phyloP scores from a whole-genome alignment of 1,140 invertebrate genomes.

The Propsilocerus akamusi region DNA sequence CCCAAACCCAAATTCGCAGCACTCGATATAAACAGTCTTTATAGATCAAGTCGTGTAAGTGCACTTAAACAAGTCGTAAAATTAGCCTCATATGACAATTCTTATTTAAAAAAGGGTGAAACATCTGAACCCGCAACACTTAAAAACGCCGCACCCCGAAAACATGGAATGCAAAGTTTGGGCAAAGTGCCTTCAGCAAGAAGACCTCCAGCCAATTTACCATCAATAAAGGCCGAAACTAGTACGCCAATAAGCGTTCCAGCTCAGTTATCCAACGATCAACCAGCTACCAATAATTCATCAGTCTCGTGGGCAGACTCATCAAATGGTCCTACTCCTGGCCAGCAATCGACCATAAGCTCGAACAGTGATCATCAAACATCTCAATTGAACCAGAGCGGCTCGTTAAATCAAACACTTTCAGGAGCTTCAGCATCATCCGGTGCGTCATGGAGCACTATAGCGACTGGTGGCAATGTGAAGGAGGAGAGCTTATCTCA shows the following conservation, averaged over 20 bases:
- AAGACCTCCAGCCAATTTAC: conserved; percentile 89
- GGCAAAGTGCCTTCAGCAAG: conserved; percentile 91
- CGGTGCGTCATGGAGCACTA: conserved; percentile 8
- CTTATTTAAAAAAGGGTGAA: conserved; percentile 49
- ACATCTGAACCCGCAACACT: conserved; percentile 68
- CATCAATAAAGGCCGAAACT: conserved; percentile 89
- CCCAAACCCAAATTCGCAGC: conserved; percentile 82
- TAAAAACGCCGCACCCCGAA: conserved; percentile 72
- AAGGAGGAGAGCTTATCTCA: conserved; percentile 10
- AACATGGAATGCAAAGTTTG: conserved; percentile 97
- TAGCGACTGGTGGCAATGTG: conserved; percentile 9
- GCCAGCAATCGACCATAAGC: conserved; percentile 9
- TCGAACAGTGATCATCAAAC: neutral
- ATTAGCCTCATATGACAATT: neutral
- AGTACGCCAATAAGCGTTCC: conserved; percentile 52
- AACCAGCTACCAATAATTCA: conserved; percentile 22
- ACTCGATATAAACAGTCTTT: conserved; percentile 94
- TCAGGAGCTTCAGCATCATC: conserved; percentile 9
- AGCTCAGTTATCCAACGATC: conserved; percentile 17
- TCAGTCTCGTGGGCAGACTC: conserved; percentile 17
- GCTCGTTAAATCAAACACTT: conserved; percentile 9
- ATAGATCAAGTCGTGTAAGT: conserved; percentile 69
- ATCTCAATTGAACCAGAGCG: conserved; percentile 5
- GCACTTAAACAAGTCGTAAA: conserved; percentile 2
- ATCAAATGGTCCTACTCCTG: neutral